Evolutionary conservation across 1,140 invertebrate species (phyloP).

Genomic region (Sycobia sp.): DNA sequence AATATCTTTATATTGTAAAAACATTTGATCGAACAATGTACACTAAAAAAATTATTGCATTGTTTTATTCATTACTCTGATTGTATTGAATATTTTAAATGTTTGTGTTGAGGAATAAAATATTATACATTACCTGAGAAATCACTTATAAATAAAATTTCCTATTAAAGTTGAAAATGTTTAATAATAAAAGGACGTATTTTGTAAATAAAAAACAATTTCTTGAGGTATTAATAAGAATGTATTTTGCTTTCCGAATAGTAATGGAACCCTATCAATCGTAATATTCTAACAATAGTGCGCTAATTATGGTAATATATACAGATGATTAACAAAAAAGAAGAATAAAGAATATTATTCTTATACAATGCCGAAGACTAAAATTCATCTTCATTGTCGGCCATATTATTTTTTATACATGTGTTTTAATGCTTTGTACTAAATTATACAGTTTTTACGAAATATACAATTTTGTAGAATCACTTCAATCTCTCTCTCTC

Average conservation of each 20-base stretch:
- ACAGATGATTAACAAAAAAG: conserved; percentile 59
- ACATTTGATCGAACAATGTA: too few species aligned
- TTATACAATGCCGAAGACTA: conserved; percentile 31
- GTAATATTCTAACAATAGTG: conserved; percentile 60
- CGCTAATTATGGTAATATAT: conserved; percentile 60
- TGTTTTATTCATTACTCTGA: too few species aligned
- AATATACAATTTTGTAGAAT: conserved; percentile 43
- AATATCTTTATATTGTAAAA: too few species aligned
- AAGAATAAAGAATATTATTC: conserved; percentile 35
- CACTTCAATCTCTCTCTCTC: conserved; percentile 15
- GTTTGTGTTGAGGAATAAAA: too few species aligned
- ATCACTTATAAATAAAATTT: too few species aligned
- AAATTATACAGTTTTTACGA: conserved; percentile 47
- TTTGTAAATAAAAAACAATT: too few species aligned
- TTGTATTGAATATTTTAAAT: too few species aligned
- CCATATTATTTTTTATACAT: conserved; percentile 42
- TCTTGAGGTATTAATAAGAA: conserved; percentile 58
- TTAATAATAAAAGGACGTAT: too few species aligned
- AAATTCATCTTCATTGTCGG: conserved; percentile 14
- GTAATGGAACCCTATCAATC: conserved; percentile 57
- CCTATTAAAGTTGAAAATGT: too few species aligned
- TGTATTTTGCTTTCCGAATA: conserved; percentile 55
- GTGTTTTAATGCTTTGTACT: conserved; percentile 46
- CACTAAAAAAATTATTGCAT: too few species aligned
- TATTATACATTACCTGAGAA: too few species aligned